These are phyloP conservation scores for Cheilosia grossa DNA, from an alignment of 2,888 invertebrate genomes.

Conservation along the genomic window DNA sequence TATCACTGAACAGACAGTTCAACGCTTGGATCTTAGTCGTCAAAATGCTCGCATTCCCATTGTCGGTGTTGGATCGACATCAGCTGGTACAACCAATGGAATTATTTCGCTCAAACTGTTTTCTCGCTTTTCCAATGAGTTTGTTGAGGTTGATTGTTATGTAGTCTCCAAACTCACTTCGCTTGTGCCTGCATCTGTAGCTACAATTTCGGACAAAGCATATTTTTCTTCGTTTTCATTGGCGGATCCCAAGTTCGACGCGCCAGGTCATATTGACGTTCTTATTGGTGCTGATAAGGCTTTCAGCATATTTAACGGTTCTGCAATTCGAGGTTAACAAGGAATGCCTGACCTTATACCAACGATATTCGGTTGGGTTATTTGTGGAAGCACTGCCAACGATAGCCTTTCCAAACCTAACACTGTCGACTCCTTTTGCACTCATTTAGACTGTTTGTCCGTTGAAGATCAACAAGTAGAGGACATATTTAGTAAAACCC, in stretches of 20 bases:
- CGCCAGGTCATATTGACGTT: constrained; percentile 1
- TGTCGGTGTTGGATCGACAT: constrained; percentile 18
- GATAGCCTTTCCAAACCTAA: background rate
- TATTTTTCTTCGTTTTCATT: background rate
- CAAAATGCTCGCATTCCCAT: constrained; percentile 2
- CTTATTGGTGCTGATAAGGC: constrained; percentile 4
- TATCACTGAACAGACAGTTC: constrained; percentile 15
- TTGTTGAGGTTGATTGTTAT: constrained; percentile 13
- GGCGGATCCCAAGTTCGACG: constrained; percentile 5
- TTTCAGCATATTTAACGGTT: constrained; percentile 16
- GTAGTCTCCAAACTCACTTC: constrained; percentile 31
- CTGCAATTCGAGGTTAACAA: background rate
- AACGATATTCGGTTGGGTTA: constrained; percentile 18
- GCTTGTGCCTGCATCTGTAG: background rate
- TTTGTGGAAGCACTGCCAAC: background rate
- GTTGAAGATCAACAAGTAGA: no score
- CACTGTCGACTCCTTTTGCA: background rate
- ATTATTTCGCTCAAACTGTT: constrained; percentile 1
- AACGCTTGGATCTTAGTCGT: constrained; percentile 3
- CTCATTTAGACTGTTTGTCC: constrained; percentile 10
- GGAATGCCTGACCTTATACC: constrained; percentile 7
- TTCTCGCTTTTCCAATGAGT: background rate
- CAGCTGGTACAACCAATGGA: constrained; percentile 2
- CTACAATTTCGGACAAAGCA: background rate
- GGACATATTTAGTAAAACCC: no score